These are phyloP conservation scores for Aegithalos caudatus DNA, from an alignment of 2,113 vertebrate species.

Conservation along the genomic window DNA sequence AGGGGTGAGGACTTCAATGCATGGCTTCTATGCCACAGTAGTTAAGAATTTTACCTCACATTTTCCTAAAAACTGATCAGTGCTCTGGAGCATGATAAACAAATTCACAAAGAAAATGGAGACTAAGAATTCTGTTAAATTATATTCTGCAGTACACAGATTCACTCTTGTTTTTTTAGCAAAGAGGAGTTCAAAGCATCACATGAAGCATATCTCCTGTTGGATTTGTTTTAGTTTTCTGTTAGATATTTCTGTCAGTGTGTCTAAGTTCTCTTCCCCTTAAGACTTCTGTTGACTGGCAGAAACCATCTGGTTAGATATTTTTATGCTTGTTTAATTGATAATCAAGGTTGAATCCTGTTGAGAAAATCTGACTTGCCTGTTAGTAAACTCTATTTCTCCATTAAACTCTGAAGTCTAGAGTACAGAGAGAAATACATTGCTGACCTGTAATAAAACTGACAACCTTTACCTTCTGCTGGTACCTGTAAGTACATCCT, in stretches of 20 bases:
- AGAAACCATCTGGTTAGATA: conserved; percentile 64
- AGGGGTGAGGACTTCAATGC: not conserved
- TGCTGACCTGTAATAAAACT: conserved; percentile 20
- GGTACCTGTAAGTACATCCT: not conserved
- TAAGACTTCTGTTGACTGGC: conserved; percentile 35
- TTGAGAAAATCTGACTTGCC: conserved; percentile 46
- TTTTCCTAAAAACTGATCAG: not conserved
- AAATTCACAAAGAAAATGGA: not conserved
- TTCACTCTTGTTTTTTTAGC: not conserved
- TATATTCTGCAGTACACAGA: not conserved
- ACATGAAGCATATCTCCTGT: not conserved
- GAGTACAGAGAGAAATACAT: not conserved
- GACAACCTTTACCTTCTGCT: not conserved
- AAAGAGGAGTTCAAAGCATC: not conserved
- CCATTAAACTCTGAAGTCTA: not conserved
- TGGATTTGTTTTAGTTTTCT: conserved; percentile 13
- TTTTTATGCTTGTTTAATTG: conserved; percentile 66
- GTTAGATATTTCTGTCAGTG: conserved; percentile 29
- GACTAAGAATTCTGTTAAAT: not conserved
- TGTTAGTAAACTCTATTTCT: conserved; percentile 40
- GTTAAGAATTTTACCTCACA: not conserved
- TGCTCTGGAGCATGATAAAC: not conserved
- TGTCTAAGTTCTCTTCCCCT: conserved; percentile 20
- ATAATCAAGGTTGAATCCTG: conserved; percentile 59
- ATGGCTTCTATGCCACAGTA: not conserved